phyloP scores from a whole-genome alignment of 2,797 vertebrate species.

The Pachyuromys duprasi region DNA sequence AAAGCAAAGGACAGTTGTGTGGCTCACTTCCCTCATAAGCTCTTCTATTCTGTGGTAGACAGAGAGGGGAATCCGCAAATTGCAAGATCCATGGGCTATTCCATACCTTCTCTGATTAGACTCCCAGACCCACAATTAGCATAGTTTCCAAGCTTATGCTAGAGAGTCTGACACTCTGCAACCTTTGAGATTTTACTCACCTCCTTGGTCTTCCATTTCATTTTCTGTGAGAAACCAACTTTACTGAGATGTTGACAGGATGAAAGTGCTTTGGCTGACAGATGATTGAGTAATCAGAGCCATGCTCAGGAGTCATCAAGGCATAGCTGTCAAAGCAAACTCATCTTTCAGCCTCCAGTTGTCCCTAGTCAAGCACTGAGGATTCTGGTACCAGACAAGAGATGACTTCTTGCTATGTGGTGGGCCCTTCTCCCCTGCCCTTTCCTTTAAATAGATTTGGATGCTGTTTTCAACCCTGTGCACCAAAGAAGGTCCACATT shows the following conservation, averaged over 20 bases:
- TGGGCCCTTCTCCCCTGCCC: background rate
- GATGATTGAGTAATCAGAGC: background rate
- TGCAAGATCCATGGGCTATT: background rate
- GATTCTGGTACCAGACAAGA: slow-evolving; percentile 29
- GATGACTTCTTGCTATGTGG: background rate
- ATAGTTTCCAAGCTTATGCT: background rate
- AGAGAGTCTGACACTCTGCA: slow-evolving; percentile 21
- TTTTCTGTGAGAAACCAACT: background rate
- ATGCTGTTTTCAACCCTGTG: background rate
- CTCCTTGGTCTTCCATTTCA: slow-evolving; percentile 21
- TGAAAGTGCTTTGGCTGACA: slow-evolving; percentile 32
- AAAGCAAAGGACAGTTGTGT: background rate
- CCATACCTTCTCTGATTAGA: background rate
- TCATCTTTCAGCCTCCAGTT: background rate
- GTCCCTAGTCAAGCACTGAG: background rate
- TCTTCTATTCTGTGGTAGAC: background rate
- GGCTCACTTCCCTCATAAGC: background rate
- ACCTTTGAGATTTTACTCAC: slow-evolving; percentile 9
- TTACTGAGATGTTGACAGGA: background rate
- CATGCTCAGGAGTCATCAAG: slow-evolving; percentile 6
- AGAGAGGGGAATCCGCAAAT: background rate
- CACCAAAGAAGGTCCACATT: slow-evolving; percentile 27
- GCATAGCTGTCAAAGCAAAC: background rate
- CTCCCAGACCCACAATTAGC: background rate
- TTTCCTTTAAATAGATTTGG: background rate